Evolutionary conservation across 2,888 invertebrate species (phyloP).

Genomic region (Mesoligia furuncula): DNA sequence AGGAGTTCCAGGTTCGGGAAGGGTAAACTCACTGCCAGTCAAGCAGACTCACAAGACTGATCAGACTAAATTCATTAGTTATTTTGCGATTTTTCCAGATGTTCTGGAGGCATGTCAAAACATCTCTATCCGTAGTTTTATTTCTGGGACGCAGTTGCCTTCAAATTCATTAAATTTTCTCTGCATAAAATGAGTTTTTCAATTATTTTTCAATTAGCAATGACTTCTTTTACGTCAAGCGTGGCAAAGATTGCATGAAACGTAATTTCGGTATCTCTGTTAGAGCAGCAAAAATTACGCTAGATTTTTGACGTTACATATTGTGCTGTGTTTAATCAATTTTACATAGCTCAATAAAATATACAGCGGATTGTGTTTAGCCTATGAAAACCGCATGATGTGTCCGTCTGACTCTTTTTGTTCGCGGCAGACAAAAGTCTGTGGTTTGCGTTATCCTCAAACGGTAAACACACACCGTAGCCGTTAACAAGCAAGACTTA

Average conservation of each 20-base stretch:
- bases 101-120: no score
- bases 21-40: no score
- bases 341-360: background rate
- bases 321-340: background rate
- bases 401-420: no score
- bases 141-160: no score
- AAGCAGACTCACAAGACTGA: no score
- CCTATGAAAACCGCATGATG: no score
- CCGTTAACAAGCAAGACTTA: constrained; percentile 30
- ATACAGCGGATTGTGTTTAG: background rate
- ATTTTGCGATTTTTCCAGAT: no score
- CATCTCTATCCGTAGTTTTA: no score
- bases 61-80: no score
- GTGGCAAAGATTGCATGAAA: background rate
- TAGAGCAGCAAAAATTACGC: no score
- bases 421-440: constrained; percentile 3
- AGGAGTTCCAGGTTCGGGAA: no score
- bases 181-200: no score
- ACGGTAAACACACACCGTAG: constrained; percentile 16
- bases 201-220: background rate
- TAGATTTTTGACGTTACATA: background rate
- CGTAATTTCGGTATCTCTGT: background rate
- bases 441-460: background rate
- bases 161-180: background rate
- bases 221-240: background rate